A percentile compares a stretch with the other conserved stretches of the same genome.
Conservation (phyloP, 2,113 vertebrate genomes). For the Anolis carolinensis region DNA sequence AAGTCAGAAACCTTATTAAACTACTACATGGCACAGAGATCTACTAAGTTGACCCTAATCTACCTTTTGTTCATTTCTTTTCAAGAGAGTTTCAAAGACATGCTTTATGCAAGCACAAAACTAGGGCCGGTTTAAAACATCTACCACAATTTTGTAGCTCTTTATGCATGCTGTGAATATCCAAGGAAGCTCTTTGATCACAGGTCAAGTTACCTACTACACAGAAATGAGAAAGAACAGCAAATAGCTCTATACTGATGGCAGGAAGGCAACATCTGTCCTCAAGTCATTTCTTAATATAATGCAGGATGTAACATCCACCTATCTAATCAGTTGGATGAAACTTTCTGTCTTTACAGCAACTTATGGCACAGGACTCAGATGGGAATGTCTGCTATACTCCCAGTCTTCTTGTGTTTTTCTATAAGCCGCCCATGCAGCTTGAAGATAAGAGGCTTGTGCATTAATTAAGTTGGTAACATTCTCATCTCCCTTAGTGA, state of each 20-base stretch:
- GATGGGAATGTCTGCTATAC: neutral
- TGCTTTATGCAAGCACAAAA: neutral
- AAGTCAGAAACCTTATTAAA: too few relatives aligned
- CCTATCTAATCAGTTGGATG: neutral
- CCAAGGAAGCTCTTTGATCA: neutral
- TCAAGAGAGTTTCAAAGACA: too few relatives aligned
- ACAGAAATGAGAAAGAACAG: neutral
- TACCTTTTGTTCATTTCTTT: too few relatives aligned
- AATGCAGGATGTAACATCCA: neutral
- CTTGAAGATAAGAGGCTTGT: neutral
- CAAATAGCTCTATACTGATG: neutral
- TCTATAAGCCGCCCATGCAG: neutral
- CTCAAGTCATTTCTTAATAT: neutral
- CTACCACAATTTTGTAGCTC: neutral
- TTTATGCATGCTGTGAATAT: neutral
- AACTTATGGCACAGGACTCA: neutral
- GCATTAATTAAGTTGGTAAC: neutral
- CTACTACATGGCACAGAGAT: too few relatives aligned
- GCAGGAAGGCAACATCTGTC: neutral
- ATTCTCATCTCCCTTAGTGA: neutral
- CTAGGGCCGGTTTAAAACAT: too few relatives aligned
- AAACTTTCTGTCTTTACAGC: neutral
- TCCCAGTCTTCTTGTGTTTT: neutral
- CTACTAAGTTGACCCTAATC: too few relatives aligned
- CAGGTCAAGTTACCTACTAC: neutral